A percentile compares a stretch with the other conserved stretches of the same genome.
Conservation (phyloP, 1,140 invertebrate species). For the Heliconius congener region DNA sequence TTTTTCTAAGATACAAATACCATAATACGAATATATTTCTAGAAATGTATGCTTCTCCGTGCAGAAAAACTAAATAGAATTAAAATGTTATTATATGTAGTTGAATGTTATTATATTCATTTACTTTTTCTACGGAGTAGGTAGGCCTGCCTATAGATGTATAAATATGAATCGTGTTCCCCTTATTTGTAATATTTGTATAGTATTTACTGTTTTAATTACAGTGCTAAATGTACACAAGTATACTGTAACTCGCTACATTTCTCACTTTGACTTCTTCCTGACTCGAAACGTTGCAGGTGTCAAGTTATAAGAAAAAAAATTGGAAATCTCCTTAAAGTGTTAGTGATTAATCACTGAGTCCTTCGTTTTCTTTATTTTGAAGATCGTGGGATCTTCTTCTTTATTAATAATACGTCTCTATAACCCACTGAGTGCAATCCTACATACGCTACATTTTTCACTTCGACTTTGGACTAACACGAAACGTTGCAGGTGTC, state of each 20-base stretch:
- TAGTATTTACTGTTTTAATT: conserved; percentile 66
- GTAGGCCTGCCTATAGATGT: neutral
- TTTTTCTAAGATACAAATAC: too few relatives aligned
- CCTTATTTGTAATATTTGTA: conserved; percentile 47
- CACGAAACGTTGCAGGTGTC: conserved; percentile 12
- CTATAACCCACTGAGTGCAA: too few relatives aligned
- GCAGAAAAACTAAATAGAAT: neutral
- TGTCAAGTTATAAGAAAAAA: neutral
- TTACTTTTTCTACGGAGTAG: neutral
- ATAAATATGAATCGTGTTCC: conserved; percentile 18
- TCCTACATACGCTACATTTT: conserved; percentile 51
- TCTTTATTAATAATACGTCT: too few relatives aligned
- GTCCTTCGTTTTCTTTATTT: neutral
- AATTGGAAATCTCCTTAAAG: too few relatives aligned
- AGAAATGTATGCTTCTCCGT: too few relatives aligned
- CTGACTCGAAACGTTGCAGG: conserved; percentile 9
- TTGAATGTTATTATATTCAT: neutral
- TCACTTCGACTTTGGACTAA: conserved; percentile 40
- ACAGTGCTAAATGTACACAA: conserved; percentile 58
- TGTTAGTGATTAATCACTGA: too few relatives aligned
- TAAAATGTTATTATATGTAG: neutral
- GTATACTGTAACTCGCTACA: conserved; percentile 57
- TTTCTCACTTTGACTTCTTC: conserved; percentile 48
- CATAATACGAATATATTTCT: too few relatives aligned
- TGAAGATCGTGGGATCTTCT: neutral